Conservation (phyloP, 2,113 vertebrate genomes). For the Ptilonorhynchus violaceus region DNA sequence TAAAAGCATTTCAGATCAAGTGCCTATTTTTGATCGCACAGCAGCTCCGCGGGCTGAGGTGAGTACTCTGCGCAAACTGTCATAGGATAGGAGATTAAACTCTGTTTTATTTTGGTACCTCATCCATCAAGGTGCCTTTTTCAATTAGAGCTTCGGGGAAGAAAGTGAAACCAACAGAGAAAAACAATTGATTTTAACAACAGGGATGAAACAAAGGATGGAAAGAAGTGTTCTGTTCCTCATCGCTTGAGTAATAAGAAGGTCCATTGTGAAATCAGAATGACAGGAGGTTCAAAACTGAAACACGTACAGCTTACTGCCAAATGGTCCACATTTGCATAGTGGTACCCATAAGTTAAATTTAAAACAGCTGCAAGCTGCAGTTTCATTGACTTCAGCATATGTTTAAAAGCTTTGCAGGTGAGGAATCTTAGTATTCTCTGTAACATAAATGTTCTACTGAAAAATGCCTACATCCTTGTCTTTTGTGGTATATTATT, state of each 20-base stretch:
- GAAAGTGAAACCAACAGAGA: neutral
- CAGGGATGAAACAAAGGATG: neutral
- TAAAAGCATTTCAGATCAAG: conserved; percentile 59
- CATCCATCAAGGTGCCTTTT: neutral
- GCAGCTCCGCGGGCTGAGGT: conserved; percentile 74
- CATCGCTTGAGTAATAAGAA: neutral
- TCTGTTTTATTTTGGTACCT: neutral
- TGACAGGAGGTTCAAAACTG: neutral
- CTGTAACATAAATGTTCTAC: neutral
- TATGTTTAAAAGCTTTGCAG: neutral
- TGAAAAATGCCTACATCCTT: neutral
- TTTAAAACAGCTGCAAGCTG: neutral
- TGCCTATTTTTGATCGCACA: conserved; percentile 21
- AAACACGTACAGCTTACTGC: neutral
- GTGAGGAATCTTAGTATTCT: neutral
- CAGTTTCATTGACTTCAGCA: neutral
- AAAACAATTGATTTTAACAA: neutral
- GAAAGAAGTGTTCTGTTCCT: neutral
- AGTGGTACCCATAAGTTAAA: neutral
- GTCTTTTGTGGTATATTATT: neutral
- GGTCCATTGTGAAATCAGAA: neutral
- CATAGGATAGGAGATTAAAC: neutral
- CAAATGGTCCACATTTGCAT: neutral
- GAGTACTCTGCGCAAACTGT: neutral
- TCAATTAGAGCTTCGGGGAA: neutral